Evolutionary conservation across 2,113 vertebrate species (phyloP).

Genomic region (Microcebus tavaratra): DNA sequence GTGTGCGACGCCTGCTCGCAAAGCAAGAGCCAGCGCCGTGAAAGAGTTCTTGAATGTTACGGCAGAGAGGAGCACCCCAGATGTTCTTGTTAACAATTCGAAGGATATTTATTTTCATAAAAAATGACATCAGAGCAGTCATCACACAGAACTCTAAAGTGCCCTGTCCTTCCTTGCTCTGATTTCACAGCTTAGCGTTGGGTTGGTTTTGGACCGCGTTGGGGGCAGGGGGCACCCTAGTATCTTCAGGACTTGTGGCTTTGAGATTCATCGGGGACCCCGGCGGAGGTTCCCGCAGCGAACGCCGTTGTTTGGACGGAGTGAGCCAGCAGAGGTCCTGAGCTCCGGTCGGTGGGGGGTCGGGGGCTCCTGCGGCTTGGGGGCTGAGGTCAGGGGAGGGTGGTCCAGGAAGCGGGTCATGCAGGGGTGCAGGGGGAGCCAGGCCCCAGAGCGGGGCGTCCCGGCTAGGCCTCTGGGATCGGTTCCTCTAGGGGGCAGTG

Average conservation of each 20-base stretch:
- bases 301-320: fast-evolving
- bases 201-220: background rate
- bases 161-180: too few relatives aligned
- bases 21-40: fast-evolving
- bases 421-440: fast-evolving
- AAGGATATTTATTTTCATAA: background rate
- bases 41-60: background rate
- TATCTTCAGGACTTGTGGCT: background rate
- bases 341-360: fast-evolving
- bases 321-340: background rate
- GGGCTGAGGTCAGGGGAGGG: background rate
- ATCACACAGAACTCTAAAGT: too few relatives aligned
- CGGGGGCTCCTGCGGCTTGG: fast-evolving
- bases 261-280: fast-evolving
- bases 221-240: fast-evolving
- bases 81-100: background rate
- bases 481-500: constrained; percentile 81
- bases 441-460: fast-evolving
- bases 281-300: fast-evolving
- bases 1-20: fast-evolving
- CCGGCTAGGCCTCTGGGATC: fast-evolving
- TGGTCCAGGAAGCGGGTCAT: background rate
- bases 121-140: background rate
- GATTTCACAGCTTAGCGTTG: fast-evolving
- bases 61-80: background rate